Evolutionary conservation across 1,140 invertebrate species (phyloP).

Genomic region (Matsumurasca onukii): DNA sequence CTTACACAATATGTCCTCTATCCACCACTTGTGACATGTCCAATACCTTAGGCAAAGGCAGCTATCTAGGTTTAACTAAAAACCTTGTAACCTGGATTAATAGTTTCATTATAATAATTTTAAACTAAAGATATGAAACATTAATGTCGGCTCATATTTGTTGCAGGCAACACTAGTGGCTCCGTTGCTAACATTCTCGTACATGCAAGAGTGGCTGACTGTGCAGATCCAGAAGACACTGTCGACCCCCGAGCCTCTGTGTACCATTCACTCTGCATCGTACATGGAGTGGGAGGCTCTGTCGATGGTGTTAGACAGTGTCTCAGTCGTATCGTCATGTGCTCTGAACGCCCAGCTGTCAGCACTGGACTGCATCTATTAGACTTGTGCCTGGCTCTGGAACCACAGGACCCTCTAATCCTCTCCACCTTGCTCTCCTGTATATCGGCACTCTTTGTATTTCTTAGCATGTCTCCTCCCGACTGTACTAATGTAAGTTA

Average conservation of each 20-base stretch:
- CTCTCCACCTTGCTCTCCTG: slow-evolving; percentile 81
- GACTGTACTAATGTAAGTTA: slow-evolving; percentile 49
- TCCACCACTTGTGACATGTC: too few species aligned
- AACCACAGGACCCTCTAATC: slow-evolving; percentile 73
- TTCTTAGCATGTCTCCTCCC: slow-evolving; percentile 81
- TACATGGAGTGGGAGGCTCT: slow-evolving; percentile 87
- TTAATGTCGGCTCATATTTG: too few species aligned
- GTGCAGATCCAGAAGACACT: slow-evolving; percentile 59
- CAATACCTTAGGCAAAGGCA: too few species aligned
- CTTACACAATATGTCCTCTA: too few species aligned
- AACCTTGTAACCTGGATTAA: too few species aligned
- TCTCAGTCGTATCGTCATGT: slow-evolving; percentile 72
- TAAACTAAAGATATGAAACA: too few species aligned
- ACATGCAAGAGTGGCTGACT: slow-evolving; percentile 79
- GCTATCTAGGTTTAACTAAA: too few species aligned
- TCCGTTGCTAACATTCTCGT: slow-evolving; percentile 78
- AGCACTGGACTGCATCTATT: slow-evolving; percentile 68
- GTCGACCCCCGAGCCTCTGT: slow-evolving; percentile 48
- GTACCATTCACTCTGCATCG: slow-evolving; percentile 59
- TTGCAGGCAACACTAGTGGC: slow-evolving; percentile 75
- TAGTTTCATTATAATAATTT: too few species aligned
- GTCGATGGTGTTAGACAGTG: slow-evolving; percentile 68
- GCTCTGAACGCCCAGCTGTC: slow-evolving; percentile 64
- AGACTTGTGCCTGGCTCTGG: slow-evolving; percentile 71
- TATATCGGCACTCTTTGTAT: slow-evolving; percentile 87